Base-by-base conservation (phyloP, 2,888 invertebrate genomes). In the Eumerus sabulonum region DNA sequence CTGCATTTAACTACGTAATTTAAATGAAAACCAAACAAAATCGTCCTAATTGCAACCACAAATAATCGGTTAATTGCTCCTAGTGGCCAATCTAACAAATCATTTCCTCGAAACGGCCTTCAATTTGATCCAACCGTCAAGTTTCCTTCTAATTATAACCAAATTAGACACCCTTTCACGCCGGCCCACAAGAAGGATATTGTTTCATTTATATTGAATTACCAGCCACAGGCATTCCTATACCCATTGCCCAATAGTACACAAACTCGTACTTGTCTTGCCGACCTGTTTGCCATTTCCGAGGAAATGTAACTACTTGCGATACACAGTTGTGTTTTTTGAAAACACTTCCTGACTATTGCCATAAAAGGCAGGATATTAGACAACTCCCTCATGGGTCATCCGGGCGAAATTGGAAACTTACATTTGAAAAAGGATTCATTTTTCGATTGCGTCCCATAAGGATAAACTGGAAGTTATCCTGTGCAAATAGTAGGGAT, bases 181-280 rank as follows among this genome's bases (percentile, higher is more conserved):
- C 48, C n/a, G n/a, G n/a, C 9, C 59, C 60, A 36, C 47, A 60
- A 44, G 59, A 60, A 47, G 66, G 66, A 73, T 67, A 67, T 67
- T 73, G 73, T 73, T 67, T 73, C 73, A 74, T 67, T 74, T 67
- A 74, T 62, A 74, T 38, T 54, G 45, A 74, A 74, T 62, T 16
- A 71, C 56, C 62, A 57, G 50, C 60, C 73, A 19, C 56, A 74
- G 53, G 47, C 40, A 2, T 2, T 27, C 2, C 27, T 27, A 27
- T 27, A 27, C 7, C 27, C 27, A 27, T 27, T 4, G 3, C 27
- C 67, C 35, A 14, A 27, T 42, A 59, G n/a, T n/a, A n/a, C n/a
- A n/a, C n/a, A n/a, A n/a, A n/a, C n/a, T n/a, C n/a, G n/a, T n/a
- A n/a, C n/a, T 18, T 59, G 40, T 9, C 36, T 9, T 56, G 47